Evolutionary conservation across 2,797 vertebrate species (phyloP).

Genomic region (Enteromius afrohamiltoni): DNA sequence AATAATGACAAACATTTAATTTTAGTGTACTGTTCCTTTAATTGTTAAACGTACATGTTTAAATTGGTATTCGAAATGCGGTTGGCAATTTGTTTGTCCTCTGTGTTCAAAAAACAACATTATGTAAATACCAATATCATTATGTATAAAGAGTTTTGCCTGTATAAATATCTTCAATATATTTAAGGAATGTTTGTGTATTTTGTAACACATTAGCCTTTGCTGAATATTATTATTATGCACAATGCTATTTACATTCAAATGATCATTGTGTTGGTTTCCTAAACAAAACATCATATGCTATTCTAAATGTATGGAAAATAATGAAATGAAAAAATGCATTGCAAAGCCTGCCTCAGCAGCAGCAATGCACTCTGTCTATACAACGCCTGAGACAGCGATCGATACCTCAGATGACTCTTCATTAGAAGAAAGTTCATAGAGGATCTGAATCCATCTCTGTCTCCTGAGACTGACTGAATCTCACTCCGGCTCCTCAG

Average conservation of each 20-base stretch:
- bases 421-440: slow-evolving; percentile 41
- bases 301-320: background rate
- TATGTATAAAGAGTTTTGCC: slow-evolving; percentile 13
- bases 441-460: slow-evolving; percentile 56
- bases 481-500: slow-evolving; percentile 86
- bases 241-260: background rate
- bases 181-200: slow-evolving; percentile 3
- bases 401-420: slow-evolving; percentile 65
- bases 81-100: background rate
- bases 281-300: background rate
- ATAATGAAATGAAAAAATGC: background rate
- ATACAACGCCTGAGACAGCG: background rate
- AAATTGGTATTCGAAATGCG: background rate
- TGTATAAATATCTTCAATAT: slow-evolving; percentile 30
- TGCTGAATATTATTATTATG: background rate
- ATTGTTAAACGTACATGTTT: background rate
- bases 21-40: slow-evolving; percentile 1
- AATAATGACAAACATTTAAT: background rate
- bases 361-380: background rate
- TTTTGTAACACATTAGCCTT: background rate
- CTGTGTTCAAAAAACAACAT: background rate
- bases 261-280: background rate
- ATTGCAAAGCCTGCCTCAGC: background rate
- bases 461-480: slow-evolving; percentile 45
- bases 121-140: slow-evolving; percentile 27